Conservation (phyloP, 92 coral and sea anemone genomes). For the Siderastrea siderea region DNA sequence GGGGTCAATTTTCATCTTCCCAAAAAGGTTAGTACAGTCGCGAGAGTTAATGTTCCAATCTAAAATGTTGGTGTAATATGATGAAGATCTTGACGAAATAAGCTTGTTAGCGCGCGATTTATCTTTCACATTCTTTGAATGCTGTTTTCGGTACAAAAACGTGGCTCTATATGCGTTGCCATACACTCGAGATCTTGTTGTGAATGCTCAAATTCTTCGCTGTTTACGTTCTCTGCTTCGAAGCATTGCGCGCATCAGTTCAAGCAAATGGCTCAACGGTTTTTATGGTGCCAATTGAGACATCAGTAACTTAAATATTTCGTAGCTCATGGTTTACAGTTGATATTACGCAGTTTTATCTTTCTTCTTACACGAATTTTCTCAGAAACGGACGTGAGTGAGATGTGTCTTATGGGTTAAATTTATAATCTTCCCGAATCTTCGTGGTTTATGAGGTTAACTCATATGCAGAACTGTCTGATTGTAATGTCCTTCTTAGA, state of each 20-base stretch:
- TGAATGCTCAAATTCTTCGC: constrained; percentile 1
- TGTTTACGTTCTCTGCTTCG: not conserved
- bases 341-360: not conserved
- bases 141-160: not conserved
- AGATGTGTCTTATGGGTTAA: not conserved
- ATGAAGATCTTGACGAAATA: not conserved
- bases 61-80: not conserved
- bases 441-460: not conserved
- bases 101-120: not conserved
- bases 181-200: not conserved
- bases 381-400: not conserved
- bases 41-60: not conserved
- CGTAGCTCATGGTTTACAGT: not conserved
- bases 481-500: not conserved
- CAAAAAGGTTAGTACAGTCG: constrained; percentile 55
- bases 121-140: constrained; percentile 9
- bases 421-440: not conserved
- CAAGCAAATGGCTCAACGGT: not conserved
- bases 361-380: not conserved
- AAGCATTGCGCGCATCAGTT: not conserved
- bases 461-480: constrained; percentile 10
- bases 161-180: not conserved
- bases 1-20: constrained; percentile 72
- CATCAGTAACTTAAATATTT: not conserved
- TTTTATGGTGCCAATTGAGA: not conserved